Evolutionary conservation across 1,140 invertebrate genomes (phyloP), one percentile per base, ranked within the genome.

Genomic region (Trichonephila inaurata): DNA sequence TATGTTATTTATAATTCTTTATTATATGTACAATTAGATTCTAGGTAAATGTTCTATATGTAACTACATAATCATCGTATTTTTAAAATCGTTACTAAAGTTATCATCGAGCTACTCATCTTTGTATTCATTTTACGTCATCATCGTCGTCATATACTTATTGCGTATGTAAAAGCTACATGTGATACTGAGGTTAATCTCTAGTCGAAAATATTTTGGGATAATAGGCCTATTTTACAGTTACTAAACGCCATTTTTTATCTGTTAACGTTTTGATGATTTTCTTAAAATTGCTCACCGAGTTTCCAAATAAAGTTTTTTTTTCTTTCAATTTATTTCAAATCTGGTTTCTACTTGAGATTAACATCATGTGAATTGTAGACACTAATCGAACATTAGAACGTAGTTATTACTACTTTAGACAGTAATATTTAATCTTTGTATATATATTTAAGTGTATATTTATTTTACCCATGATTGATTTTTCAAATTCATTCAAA

Each of bases 111-210:
- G 62, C 62, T 89, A 33, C 28, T 24, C 69, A 14, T 77, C 69
- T 82, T 81, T 33, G 16, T 51, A 77, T 81, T 24, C 69, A 91
- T 91, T 81, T 72, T 83, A 51, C 10, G 7, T 83, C 40, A 88
- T 85, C 82, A 58, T 61, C n/a, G 28, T 60, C 51, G 72, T 91
- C 89, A 40, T 91, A 82, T 91, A 81, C 69, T 77, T 44, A 89
- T 69, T 81, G 82, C 89, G 40, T 91, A 21, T 91, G 60, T 89
- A 72, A 89, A 89, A 91, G 89, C 89, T 91, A 82, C 89, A 81
- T 91, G 89, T 91, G 89, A 91, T 91, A 91, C 89, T 81, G 89
- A 81, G 21, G 89, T 91, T 91, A 91, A 91, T 91, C 89, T 91
- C 89, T 91, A 91, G 89, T 91, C 89, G 89, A 91, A 91, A 91